Conservation (phyloP, 2,113 vertebrate species). For the Catharus bicknelli region DNA sequence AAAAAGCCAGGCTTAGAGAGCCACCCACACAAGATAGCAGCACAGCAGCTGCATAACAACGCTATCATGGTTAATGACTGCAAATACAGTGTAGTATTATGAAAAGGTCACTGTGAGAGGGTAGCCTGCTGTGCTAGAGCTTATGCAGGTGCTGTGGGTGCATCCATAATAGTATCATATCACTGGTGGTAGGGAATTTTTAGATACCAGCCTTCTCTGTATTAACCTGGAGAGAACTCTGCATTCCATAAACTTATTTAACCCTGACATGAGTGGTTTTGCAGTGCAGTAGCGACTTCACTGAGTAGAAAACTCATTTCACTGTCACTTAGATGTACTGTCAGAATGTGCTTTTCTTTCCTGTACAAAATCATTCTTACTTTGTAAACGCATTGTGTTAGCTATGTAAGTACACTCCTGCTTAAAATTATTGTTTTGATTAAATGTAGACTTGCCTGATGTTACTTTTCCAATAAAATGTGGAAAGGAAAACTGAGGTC, state of each 20-base stretch:
- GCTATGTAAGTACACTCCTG: background rate
- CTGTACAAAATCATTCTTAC: background rate
- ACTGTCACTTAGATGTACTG: background rate
- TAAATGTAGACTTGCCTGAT: background rate
- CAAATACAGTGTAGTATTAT: background rate
- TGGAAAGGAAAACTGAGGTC: background rate
- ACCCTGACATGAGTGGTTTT: background rate
- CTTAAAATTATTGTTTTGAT: background rate
- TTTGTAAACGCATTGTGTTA: background rate
- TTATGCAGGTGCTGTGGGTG: conserved; percentile 41
- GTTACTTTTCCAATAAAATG: background rate
- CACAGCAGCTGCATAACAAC: conserved; percentile 60
- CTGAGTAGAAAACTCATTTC: background rate
- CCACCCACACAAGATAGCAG: conserved; percentile 51
- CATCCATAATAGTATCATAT: conserved; percentile 22
- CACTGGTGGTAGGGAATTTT: conserved; percentile 17
- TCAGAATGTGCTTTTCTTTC: background rate
- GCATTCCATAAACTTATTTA: conserved; percentile 54
- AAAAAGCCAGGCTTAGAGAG: conserved; percentile 37
- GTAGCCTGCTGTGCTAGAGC: conserved; percentile 16
- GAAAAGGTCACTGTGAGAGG: conserved; percentile 44
- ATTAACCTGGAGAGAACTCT: background rate
- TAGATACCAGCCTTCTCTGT: background rate
- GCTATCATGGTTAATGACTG: background rate
- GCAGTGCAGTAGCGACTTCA: background rate